Evolutionary conservation across 2,113 vertebrate species (phyloP).

Genomic region (Malurus alboscapulatus): DNA sequence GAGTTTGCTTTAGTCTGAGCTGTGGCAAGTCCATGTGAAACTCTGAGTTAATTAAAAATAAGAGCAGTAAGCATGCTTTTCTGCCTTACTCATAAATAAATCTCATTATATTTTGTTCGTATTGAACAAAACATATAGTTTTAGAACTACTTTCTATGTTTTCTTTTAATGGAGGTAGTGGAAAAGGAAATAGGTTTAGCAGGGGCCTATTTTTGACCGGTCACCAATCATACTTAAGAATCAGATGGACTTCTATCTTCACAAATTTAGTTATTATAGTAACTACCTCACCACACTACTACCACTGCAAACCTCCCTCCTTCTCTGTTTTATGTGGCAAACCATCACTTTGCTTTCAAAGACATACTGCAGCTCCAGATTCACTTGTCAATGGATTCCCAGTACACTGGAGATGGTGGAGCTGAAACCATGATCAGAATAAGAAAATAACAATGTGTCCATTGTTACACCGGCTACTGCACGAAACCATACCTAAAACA

Average conservation of each 20-base stretch:
- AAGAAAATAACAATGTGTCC: not conserved
- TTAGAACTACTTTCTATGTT: not conserved
- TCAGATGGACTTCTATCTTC: not conserved
- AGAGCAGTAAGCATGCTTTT: not conserved
- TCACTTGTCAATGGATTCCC: not conserved
- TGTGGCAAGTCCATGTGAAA: accelerated
- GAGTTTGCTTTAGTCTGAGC: not conserved
- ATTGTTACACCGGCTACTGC: not conserved
- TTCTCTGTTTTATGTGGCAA: not conserved
- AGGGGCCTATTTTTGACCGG: not conserved
- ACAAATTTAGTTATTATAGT: not conserved
- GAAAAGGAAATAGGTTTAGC: not conserved
- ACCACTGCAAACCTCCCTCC: not conserved
- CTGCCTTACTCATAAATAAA: not conserved
- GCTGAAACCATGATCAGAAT: not conserved
- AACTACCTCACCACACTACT: accelerated
- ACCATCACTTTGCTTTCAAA: not conserved
- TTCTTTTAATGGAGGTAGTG: not conserved
- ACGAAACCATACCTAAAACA: not conserved
- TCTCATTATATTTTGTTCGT: not conserved
- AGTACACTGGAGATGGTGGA: not conserved
- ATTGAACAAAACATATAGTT: accelerated
- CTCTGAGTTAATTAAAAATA: not conserved
- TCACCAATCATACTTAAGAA: not conserved
- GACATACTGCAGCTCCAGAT: not conserved